Conservation (phyloP, 2,113 vertebrate species). For the Paradoxurus hermaphroditus region DNA sequence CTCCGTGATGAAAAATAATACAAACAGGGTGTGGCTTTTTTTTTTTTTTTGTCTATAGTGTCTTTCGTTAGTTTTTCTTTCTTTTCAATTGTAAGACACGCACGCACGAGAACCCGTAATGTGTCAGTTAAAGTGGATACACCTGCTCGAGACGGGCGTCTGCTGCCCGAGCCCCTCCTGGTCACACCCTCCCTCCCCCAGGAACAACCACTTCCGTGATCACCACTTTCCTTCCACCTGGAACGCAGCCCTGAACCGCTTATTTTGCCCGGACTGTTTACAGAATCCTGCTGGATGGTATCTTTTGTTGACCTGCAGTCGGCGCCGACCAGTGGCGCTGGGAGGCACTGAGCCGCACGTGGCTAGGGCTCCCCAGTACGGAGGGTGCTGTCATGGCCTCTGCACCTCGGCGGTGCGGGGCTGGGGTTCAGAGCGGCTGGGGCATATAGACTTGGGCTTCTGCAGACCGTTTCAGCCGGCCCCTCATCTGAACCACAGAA, state of each 20-base stretch:
- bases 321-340: neutral
- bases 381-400: neutral
- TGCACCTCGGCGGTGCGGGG: neutral
- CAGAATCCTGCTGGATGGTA: neutral
- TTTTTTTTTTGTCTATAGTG: neutral
- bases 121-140: neutral
- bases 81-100: neutral
- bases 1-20: neutral
- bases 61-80: neutral
- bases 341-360: neutral
- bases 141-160: neutral
- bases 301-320: neutral
- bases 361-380: neutral
- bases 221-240: neutral
- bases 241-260: neutral
- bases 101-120: neutral
- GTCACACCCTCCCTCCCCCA: too few relatives aligned
- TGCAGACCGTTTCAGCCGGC: neutral
- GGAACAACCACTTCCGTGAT: neutral
- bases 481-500: neutral
- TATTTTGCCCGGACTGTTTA: neutral
- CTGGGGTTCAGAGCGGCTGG: neutral
- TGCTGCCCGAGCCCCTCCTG: neutral
- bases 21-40: neutral
- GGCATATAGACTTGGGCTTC: accelerated